These are phyloP conservation scores for Mesembrinibis cayennensis DNA, from an alignment of 2,113 vertebrate species.

Conservation along the genomic window DNA sequence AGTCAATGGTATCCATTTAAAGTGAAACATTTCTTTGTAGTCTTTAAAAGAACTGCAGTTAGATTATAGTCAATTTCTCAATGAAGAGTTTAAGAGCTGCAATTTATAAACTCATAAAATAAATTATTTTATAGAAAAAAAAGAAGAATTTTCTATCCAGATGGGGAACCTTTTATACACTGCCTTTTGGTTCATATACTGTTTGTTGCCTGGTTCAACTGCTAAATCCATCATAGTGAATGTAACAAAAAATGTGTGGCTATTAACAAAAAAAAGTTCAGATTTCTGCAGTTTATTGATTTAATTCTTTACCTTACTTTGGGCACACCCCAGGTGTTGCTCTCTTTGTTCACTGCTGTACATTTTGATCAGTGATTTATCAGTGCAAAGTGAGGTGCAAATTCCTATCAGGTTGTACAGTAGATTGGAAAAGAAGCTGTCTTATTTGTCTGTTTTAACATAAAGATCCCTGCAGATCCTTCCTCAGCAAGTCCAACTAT, in stretches of 20 bases:
- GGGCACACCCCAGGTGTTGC: background rate
- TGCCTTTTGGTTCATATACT: background rate
- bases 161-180: background rate
- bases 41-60: background rate
- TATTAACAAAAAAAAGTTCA: background rate
- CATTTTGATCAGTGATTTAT: background rate
- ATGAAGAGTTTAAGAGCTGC: background rate
- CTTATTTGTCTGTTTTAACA: background rate
- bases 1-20: background rate
- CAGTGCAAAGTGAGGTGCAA: background rate
- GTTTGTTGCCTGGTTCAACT: background rate
- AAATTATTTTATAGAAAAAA: background rate
- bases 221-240: background rate
- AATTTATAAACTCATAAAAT: slow-evolving; percentile 13
- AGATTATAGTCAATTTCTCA: background rate
- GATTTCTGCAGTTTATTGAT: background rate
- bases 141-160: background rate
- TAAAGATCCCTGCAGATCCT: background rate
- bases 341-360: background rate
- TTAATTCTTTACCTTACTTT: background rate
- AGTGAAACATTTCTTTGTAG: background rate
- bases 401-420: background rate
- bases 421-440: background rate
- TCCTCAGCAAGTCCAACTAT: background rate
- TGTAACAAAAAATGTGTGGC: background rate